Evolutionary conservation across 2,797 vertebrate genomes (phyloP).

Genomic region (Naso thynnoides): DNA sequence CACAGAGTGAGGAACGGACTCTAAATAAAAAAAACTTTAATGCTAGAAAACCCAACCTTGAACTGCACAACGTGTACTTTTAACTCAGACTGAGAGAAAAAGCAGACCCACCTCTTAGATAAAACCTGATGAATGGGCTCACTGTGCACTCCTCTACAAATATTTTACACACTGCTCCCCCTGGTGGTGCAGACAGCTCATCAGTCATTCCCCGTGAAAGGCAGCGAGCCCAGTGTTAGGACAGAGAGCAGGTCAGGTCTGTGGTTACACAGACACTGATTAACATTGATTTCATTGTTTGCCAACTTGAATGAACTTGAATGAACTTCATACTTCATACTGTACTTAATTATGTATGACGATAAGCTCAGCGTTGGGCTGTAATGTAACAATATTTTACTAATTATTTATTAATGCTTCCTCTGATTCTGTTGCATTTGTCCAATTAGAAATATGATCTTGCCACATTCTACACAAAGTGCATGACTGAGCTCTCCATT

Average conservation of each 20-base stretch:
- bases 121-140: constrained; percentile 2
- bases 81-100: background rate
- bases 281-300: background rate
- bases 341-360: background rate
- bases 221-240: background rate
- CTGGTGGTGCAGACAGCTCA: constrained; percentile 22
- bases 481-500: background rate
- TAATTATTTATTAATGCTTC: background rate
- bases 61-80: background rate
- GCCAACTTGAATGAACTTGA: too few relatives aligned
- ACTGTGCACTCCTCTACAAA: background rate
- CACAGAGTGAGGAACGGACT: background rate
- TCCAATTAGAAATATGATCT: background rate
- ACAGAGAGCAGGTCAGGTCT: background rate
- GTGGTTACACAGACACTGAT: background rate
- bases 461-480: background rate
- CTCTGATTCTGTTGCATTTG: background rate
- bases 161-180: constrained; percentile 5
- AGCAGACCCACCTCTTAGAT: background rate
- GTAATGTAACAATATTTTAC: background rate
- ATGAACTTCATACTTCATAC: background rate
- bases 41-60: background rate
- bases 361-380: background rate
- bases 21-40: background rate
- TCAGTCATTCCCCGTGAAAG: background rate